A percentile compares a stretch with the other conserved stretches of the same genome.
phyloP scores from a whole-genome alignment of 1,140 invertebrate genomes.

The Camponotus floridanus region DNA sequence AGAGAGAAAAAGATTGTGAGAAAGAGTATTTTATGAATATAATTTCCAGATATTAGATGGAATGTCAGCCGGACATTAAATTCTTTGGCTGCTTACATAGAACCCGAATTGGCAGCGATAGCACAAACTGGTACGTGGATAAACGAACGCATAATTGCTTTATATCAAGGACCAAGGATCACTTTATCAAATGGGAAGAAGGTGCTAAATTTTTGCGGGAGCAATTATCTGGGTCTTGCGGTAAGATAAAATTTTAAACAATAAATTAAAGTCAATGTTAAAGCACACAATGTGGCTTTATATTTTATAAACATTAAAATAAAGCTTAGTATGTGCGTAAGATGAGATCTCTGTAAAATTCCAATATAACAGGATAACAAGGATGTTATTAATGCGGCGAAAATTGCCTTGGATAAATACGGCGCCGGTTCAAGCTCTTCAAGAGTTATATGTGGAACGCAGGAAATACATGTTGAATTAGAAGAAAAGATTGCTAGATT shows the following conservation, averaged over 20 bases:
- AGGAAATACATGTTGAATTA: constrained; percentile 93
- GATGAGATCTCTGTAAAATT: constrained; percentile 42
- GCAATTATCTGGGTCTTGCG: constrained; percentile 96
- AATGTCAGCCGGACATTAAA: constrained; percentile 50
- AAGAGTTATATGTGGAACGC: constrained; percentile 97
- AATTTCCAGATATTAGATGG: constrained; percentile 3
- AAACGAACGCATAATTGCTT: constrained; percentile 93
- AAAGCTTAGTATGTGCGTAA: neutral
- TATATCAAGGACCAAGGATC: constrained; percentile 92
- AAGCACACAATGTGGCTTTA: neutral
- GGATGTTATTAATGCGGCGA: constrained; percentile 92
- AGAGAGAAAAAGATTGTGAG: neutral
- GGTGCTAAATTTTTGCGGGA: constrained; percentile 97
- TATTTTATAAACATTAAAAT: constrained; percentile 15
- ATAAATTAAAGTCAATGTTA: neutral
- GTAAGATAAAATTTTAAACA: constrained; percentile 86
- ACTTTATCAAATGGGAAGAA: constrained; percentile 89
- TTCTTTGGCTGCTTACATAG: constrained; percentile 84
- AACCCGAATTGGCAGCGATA: constrained; percentile 90
- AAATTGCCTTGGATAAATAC: constrained; percentile 92
- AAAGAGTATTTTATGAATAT: neutral
- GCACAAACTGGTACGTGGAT: constrained; percentile 95
- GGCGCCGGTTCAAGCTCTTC: constrained; percentile 97
- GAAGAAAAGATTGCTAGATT: constrained; percentile 95
- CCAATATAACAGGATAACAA: constrained; percentile 91